A percentile compares a stretch with the other conserved stretches of the same genome.
phyloP scores from a whole-genome alignment of 2,888 invertebrate species.

The Mesodorylaimus sp. region DNA sequence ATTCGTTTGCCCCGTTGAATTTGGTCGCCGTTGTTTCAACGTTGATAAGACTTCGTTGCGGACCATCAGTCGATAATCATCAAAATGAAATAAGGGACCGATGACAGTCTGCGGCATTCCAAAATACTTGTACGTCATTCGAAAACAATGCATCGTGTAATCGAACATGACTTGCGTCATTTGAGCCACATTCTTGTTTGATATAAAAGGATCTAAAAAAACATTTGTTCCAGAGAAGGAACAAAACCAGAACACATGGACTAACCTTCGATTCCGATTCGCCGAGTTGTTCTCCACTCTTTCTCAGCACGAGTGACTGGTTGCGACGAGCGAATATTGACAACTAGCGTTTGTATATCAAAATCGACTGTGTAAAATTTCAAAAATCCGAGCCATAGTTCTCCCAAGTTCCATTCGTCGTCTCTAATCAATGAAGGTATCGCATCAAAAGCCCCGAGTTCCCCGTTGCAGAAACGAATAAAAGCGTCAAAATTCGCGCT shows the following conservation, averaged over 20 bases:
- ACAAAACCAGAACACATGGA: neutral
- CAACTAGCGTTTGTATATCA: slow-evolving; percentile 12
- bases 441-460: neutral
- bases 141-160: slow-evolving; percentile 36
- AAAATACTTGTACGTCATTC: slow-evolving; percentile 37
- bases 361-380: slow-evolving; percentile 25
- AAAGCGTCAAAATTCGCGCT: no score
- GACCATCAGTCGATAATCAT: slow-evolving; percentile 13
- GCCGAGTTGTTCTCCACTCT: slow-evolving; percentile 29
- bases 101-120: slow-evolving; percentile 30
- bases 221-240: neutral
- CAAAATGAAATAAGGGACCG: slow-evolving; percentile 29
- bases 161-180: slow-evolving; percentile 34
- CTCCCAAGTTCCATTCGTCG: neutral
- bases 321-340: slow-evolving; percentile 19
- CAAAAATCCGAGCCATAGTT: slow-evolving; percentile 31
- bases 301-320: slow-evolving; percentile 21
- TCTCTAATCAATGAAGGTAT: neutral
- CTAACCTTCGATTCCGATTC: slow-evolving; percentile 31
- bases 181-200: slow-evolving; percentile 36
- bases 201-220: slow-evolving; percentile 35
- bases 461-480: neutral
- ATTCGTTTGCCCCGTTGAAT: no score
- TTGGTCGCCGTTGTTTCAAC: no score
- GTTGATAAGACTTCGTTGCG: no score